Conservation (phyloP, 2,797 vertebrate genomes). For the Dallia pectoralis region DNA sequence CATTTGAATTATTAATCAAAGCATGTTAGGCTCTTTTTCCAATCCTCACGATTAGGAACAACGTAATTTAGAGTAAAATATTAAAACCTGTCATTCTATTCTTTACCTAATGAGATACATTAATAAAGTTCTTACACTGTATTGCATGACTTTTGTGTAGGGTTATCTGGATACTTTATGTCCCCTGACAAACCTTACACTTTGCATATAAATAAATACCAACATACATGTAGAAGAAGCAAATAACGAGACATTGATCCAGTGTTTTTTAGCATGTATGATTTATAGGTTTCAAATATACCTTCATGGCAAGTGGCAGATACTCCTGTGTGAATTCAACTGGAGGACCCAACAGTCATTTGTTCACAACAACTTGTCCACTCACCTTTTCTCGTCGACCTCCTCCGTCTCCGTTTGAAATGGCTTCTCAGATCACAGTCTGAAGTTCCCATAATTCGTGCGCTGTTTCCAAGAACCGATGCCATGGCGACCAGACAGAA, state of each 20-base stretch:
- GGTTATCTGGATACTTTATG: background rate
- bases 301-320: background rate
- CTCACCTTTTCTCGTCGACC: slow-evolving; percentile 82
- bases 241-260: background rate
- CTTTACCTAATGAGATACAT: background rate
- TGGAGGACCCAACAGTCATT: background rate
- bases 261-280: background rate
- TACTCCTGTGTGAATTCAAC: background rate
- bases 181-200: background rate
- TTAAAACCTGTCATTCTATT: background rate
- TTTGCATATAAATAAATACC: background rate
- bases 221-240: background rate
- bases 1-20: slow-evolving; percentile 1
- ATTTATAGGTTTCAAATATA: background rate
- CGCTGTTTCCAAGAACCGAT: slow-evolving; percentile 69
- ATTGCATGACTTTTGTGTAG: background rate
- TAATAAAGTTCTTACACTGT: background rate
- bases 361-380: slow-evolving; percentile 4
- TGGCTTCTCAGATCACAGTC: slow-evolving; percentile 73
- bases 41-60: background rate
- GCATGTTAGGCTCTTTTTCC: background rate
- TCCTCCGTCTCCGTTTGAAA: slow-evolving; percentile 75
- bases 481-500: slow-evolving; percentile 63
- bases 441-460: slow-evolving; percentile 66
- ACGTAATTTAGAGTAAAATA: background rate